Evolutionary conservation across 2,888 invertebrate species (phyloP).

Genomic region (Rotaria sp.): DNA sequence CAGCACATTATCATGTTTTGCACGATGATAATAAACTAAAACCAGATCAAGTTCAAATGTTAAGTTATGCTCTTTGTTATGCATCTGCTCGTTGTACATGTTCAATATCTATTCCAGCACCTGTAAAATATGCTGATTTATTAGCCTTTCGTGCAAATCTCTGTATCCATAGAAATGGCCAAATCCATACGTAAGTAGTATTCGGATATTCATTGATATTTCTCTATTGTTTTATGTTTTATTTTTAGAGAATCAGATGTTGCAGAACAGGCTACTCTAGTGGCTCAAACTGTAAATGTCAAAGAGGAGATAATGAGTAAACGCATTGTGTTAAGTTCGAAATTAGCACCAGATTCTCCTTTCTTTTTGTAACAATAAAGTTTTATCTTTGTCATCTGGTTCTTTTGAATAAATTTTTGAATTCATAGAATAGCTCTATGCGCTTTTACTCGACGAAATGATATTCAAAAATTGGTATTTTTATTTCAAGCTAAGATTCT

Average conservation of each 20-base stretch:
- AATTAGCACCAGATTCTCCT: background rate
- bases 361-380: background rate
- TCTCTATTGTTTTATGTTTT: background rate
- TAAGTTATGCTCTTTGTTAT: constrained; percentile 42
- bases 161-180: background rate
- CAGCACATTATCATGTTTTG: constrained; percentile 42
- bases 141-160: constrained; percentile 30
- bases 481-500: no score
- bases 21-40: constrained; percentile 42
- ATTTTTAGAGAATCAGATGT: background rate
- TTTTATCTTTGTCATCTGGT: no score
- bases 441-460: no score
- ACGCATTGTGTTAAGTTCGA: background rate
- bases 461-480: no score
- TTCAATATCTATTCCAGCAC: constrained; percentile 42
- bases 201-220: background rate
- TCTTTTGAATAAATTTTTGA: no score
- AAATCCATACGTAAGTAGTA: background rate
- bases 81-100: constrained; percentile 41
- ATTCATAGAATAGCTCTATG: no score
- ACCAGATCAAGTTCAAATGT: constrained; percentile 42
- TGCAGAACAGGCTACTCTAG: background rate
- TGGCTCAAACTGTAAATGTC: background rate
- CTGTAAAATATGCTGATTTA: constrained; percentile 40
- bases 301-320: background rate